These are phyloP conservation scores for Malaclemys terrapin DNA, from an alignment of 2,113 vertebrate genomes.

Conservation along the genomic window DNA sequence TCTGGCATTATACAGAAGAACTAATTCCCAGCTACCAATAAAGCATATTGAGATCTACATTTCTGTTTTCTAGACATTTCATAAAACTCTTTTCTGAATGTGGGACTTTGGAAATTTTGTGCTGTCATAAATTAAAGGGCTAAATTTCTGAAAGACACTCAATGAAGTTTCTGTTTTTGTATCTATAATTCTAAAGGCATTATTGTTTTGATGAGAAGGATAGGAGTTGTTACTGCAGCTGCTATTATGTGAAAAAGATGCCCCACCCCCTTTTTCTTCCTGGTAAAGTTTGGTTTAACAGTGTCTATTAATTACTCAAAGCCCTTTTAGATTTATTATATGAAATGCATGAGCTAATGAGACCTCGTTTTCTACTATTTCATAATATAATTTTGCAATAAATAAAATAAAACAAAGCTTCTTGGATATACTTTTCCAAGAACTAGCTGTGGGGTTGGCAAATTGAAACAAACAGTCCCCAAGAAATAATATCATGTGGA, in stretches of 20 bases:
- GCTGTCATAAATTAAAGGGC: background rate
- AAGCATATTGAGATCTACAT: background rate
- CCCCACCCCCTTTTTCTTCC: background rate
- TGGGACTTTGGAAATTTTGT: background rate
- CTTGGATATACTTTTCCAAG: conserved; percentile 3
- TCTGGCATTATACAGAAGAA: background rate
- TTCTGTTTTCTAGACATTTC: no score
- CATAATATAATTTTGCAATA: background rate
- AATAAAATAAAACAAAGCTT: background rate
- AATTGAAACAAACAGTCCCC: background rate
- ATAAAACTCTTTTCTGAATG: background rate
- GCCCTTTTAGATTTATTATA: background rate
- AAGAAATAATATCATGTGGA: background rate
- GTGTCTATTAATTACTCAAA: conserved; percentile 16
- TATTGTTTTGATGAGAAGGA: background rate
- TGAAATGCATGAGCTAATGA: rapidly evolving
- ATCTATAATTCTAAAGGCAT: conserved; percentile 1
- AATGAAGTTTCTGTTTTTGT: background rate
- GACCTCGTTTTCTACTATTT: background rate
- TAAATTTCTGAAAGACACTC: background rate
- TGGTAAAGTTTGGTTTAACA: background rate
- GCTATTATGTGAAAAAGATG: background rate
- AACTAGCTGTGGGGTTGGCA: background rate
- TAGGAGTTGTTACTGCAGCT: background rate
- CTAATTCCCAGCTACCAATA: background rate